Base-by-base conservation (phyloP, 2,888 invertebrate species). In the Pilophorus perplexus region DNA sequence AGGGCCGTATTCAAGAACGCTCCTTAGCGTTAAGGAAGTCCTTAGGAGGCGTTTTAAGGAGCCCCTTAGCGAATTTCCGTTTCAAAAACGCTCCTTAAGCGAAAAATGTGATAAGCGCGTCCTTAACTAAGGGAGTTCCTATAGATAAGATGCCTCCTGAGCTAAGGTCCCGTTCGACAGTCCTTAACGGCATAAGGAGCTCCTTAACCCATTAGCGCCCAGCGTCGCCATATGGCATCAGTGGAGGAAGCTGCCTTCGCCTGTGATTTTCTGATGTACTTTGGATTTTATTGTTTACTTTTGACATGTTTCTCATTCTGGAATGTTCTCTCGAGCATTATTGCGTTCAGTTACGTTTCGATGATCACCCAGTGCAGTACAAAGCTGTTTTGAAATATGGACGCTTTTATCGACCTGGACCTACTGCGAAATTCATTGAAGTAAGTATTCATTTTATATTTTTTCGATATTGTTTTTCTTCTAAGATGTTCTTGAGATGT, bases 261-360 rank as follows among this genome's bases (percentile, higher is more conserved):
- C 12, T 18, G 46, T 20, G 46, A 46, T 46, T 46, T 46, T 46
- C 3, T 12, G 12, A 3, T 46, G 18, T 16, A 46, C 22, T 18
- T 20, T 16, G 6, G 22, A 16, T 10, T 46, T 18, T 46, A 2
- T 46, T 46, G 46, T 46, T 46, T 18, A 46, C 18, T 5, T 46
- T 46, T 46, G 46, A 46, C 46, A 4, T 16, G 3, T 18, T 46
- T 46, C 22, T 2, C 46, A 22, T 46, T 46, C 46, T 46, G 46
- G 22, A 46, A 46, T 46, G 46, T 46, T 46, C 46, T 12, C 6
- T 18, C 12, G 3, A 46, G 46, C 46, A 18, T 12, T 46, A 46
- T 16, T 46, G 16, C 40, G 18, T 16, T 46, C 18, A 18, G 46
- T 46, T 33, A 33, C 12, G 33, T 12, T 33, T 33, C 33, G 33